A percentile compares a stretch with the other conserved stretches of the same genome.
These are phyloP conservation scores for Eupristina koningsbergeri DNA, from an alignment of 1,140 invertebrate genomes.

Conservation along the genomic window DNA sequence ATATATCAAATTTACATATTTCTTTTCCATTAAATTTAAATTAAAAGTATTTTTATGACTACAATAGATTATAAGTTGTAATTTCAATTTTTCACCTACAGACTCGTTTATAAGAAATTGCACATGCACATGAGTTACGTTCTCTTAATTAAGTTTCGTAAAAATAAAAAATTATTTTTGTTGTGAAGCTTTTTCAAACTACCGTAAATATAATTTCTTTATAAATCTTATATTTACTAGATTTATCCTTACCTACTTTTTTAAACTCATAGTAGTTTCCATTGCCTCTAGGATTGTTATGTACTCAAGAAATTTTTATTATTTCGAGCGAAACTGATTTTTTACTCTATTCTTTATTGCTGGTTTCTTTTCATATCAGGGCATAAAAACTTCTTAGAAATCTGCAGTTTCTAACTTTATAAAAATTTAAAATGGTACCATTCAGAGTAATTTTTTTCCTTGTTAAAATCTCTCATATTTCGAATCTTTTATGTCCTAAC, in stretches of 20 bases:
- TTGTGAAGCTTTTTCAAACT: too few relatives aligned
- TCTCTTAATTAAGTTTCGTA: too few relatives aligned
- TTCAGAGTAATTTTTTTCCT: background rate
- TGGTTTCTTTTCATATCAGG: background rate
- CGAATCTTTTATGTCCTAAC: background rate
- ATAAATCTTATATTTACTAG: background rate
- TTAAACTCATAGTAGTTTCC: background rate
- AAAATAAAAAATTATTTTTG: too few relatives aligned
- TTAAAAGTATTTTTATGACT: too few relatives aligned
- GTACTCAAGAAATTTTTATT: background rate
- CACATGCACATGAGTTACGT: too few relatives aligned
- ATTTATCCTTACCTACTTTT: background rate
- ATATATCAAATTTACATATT: too few relatives aligned
- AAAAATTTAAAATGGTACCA: background rate
- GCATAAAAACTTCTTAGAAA: background rate
- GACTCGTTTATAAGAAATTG: background rate
- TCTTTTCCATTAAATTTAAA: too few relatives aligned
- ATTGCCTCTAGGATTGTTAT: background rate
- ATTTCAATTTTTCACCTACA: too few relatives aligned
- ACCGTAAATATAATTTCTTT: background rate
- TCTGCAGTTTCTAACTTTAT: background rate
- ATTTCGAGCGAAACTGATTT: background rate
- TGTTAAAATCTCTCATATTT: background rate
- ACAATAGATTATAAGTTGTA: too few relatives aligned
- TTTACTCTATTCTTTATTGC: conserved; percentile 4